Base-by-base conservation (phyloP, 2,797 vertebrate species). In the Alca torda region DNA sequence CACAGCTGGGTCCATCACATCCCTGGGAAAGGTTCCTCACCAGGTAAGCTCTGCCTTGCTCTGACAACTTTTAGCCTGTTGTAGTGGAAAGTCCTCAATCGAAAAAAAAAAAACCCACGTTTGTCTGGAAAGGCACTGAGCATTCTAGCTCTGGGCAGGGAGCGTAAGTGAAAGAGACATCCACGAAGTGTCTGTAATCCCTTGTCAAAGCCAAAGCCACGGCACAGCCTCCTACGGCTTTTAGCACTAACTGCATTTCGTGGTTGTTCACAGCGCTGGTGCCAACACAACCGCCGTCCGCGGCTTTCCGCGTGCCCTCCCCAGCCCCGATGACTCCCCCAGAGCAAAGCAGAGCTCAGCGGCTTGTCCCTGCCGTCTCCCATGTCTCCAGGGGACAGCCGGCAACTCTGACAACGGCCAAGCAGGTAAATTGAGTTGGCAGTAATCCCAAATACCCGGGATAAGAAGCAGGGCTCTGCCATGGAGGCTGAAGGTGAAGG, bases 361-460 rank as follows among this genome's bases (percentile, higher is more conserved):
- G 68, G n/a, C 18, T 54, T 23, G 48, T 46, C 67, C 31, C 79
- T 11, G 15, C 28, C 79, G 14, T 12, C 73, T 45, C 1, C 37
- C 35, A 0, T 7, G 4, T 68, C 85, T 72, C 53, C 69, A 12
- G 33, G 51, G 63, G 59, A 39, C 46, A 64, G 77, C 4, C 54
- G 48, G 35, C 43, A 41, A 26, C 68, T 35, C 74, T 53, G 74
- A 39, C 46, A 53, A 11, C 56, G 68, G 81, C 64, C 63, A 5
- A 33, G 70, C 41, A 50, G 67, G 60, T 83, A 16, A 67, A 69
- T 5, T 18, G 64, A 68, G 68, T 60, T 39, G 70, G 81, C 64
- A 43, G 74, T 84, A 88, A 91, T 89, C 89, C 59, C 51, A 67
- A 73, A 81, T 63, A 86, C 82, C 85, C 89, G 83, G 63, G 92